A percentile compares a stretch with the other conserved stretches of the same genome.
Evolutionary conservation across 2,113 vertebrate species (phyloP).

Genomic region (Numenius arquata): DNA sequence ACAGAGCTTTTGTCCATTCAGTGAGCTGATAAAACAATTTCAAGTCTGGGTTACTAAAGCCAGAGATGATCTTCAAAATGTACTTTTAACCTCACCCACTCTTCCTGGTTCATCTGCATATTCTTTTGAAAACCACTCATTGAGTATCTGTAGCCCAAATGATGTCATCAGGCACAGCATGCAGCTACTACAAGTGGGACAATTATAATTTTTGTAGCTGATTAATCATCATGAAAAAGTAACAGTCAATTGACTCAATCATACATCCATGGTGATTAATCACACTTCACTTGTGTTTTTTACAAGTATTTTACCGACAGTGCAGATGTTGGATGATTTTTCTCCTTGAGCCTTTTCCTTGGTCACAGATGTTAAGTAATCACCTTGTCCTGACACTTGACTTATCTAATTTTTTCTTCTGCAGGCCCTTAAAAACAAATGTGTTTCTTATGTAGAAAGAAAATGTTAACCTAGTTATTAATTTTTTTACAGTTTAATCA

Average conservation of each 20-base stretch:
- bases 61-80: slow-evolving; percentile 67
- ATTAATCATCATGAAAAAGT: slow-evolving; percentile 87
- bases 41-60: slow-evolving; percentile 31
- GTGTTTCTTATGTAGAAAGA: slow-evolving; percentile 61
- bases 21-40: slow-evolving; percentile 47
- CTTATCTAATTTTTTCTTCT: slow-evolving; percentile 71
- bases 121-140: slow-evolving; percentile 80
- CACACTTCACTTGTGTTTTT: slow-evolving; percentile 84
- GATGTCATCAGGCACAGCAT: slow-evolving; percentile 85
- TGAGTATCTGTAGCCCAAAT: slow-evolving; percentile 82
- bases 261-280: slow-evolving; percentile 86
- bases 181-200: slow-evolving; percentile 83
- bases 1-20: slow-evolving; percentile 49
- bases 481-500: slow-evolving; percentile 64
- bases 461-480: slow-evolving; percentile 68
- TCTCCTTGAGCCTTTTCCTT: slow-evolving; percentile 79
- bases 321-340: slow-evolving; percentile 81
- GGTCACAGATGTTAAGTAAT: slow-evolving; percentile 86
- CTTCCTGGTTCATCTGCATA: slow-evolving; percentile 75
- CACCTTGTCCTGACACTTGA: slow-evolving; percentile 79
- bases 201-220: slow-evolving; percentile 88
- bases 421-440: slow-evolving; percentile 67
- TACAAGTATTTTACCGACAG: slow-evolving; percentile 81
- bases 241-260: slow-evolving; percentile 87
- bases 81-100: slow-evolving; percentile 66